These are phyloP conservation scores for Hypotaenidia philippensis DNA, from an alignment of 2,797 vertebrate species.

Conservation along the genomic window DNA sequence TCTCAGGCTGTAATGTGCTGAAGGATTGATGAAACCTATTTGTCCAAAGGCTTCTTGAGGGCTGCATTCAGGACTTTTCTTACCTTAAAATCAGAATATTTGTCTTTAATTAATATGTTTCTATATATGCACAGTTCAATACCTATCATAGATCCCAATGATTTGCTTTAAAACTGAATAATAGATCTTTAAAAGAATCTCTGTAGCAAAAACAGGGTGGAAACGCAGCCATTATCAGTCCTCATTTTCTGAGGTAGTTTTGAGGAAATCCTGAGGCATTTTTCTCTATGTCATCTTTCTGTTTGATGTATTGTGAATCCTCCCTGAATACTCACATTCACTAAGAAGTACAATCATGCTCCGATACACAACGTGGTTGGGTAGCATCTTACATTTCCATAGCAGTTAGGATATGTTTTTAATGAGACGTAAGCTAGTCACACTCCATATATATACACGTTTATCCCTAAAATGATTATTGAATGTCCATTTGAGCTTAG, in stretches of 20 bases:
- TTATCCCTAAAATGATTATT: background rate
- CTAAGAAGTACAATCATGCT: background rate
- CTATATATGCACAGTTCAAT: background rate
- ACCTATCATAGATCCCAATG: background rate
- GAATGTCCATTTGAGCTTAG: background rate
- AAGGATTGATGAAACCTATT: background rate
- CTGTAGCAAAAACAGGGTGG: background rate
- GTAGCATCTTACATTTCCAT: background rate
- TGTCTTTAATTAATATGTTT: background rate
- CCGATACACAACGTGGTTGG: fast-evolving
- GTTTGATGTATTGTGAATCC: background rate
- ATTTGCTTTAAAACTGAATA: background rate
- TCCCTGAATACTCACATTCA: background rate
- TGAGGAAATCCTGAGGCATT: background rate
- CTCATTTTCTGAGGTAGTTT: background rate
- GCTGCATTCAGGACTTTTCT: background rate
- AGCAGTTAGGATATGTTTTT: background rate
- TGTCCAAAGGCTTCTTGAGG: background rate
- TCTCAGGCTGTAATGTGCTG: background rate
- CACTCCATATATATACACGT: background rate
- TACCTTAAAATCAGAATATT: background rate
- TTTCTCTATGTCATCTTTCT: background rate
- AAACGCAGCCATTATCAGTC: background rate
- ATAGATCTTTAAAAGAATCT: background rate
- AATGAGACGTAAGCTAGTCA: background rate